Percentiles rank a stretch among this genome's conserved stretches.
These are phyloP conservation scores for Pyrrhura leucotis DNA, from an alignment of 2,797 vertebrate species.

Conservation along the genomic window DNA sequence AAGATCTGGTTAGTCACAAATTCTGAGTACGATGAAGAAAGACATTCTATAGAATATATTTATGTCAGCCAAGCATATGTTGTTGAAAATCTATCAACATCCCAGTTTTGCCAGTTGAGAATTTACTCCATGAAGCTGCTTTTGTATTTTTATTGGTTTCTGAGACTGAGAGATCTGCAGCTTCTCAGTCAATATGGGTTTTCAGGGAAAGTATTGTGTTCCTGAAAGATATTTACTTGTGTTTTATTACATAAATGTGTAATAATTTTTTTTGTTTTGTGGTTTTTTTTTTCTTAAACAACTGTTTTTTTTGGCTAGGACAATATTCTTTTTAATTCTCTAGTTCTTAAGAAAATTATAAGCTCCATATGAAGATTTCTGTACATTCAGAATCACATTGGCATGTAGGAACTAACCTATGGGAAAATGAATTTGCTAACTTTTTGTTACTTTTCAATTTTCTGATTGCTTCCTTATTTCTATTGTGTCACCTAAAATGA, in stretches of 20 bases:
- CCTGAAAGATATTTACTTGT: background rate
- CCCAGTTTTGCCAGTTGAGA: background rate
- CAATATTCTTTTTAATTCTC: background rate
- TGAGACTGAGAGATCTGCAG: background rate
- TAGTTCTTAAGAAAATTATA: background rate
- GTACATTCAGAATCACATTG: background rate
- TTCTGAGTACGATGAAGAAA: background rate
- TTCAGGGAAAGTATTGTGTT: background rate
- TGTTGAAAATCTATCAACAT: background rate
- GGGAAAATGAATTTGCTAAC: background rate
- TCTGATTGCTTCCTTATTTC: background rate
- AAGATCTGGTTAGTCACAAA: background rate
- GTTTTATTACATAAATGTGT: background rate
- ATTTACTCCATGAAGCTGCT: background rate
- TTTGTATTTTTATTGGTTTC: background rate
- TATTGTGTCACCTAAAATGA: background rate
- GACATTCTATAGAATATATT: background rate
- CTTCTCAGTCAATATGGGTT: background rate
- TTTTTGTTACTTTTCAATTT: background rate
- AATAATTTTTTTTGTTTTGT: background rate
- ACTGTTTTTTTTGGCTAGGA: background rate
- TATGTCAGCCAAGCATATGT: background rate
- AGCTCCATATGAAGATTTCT: background rate
- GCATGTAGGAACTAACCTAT: background rate
- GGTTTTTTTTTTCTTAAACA: background rate